Evolutionary conservation across 2,888 invertebrate species (phyloP).

Genomic region (Cyclophora punctaria): DNA sequence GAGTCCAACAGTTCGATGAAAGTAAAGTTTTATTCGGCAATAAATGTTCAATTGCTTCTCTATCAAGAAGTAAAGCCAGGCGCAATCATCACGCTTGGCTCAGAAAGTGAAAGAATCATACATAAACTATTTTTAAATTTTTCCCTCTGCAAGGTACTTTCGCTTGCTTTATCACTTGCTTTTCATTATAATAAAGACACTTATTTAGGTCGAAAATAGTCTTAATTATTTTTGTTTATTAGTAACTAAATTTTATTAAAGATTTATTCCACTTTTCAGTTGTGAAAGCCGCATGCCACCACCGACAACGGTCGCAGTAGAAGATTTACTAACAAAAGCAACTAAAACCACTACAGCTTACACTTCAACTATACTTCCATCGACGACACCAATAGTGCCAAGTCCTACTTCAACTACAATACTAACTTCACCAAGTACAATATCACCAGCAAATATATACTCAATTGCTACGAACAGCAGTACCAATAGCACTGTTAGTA

Average conservation of each 20-base stretch:
- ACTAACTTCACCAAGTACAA: slow-evolving; percentile 6
- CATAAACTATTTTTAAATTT: too few species aligned
- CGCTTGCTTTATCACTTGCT: too few species aligned
- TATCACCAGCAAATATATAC: slow-evolving; percentile 2
- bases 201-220: too few species aligned
- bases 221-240: background rate
- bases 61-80: too few species aligned
- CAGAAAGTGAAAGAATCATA: too few species aligned
- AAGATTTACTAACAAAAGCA: slow-evolving; percentile 54
- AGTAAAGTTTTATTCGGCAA: too few species aligned
- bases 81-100: too few species aligned
- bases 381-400: slow-evolving; percentile 9
- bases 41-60: too few species aligned
- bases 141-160: too few species aligned
- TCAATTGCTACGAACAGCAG: slow-evolving; percentile 7
- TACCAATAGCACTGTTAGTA: background rate
- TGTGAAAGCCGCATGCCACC: slow-evolving; percentile 55
- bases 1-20: too few species aligned
- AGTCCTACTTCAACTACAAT: slow-evolving; percentile 1
- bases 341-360: slow-evolving; percentile 36
- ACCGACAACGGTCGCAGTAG: slow-evolving; percentile 42
- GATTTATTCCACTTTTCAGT: slow-evolving; percentile 41
- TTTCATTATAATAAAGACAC: too few species aligned
- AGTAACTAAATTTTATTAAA: background rate
- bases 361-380: slow-evolving; percentile 23